phyloP scores from a whole-genome alignment of 2,888 invertebrate species.

The Neria commutata region DNA sequence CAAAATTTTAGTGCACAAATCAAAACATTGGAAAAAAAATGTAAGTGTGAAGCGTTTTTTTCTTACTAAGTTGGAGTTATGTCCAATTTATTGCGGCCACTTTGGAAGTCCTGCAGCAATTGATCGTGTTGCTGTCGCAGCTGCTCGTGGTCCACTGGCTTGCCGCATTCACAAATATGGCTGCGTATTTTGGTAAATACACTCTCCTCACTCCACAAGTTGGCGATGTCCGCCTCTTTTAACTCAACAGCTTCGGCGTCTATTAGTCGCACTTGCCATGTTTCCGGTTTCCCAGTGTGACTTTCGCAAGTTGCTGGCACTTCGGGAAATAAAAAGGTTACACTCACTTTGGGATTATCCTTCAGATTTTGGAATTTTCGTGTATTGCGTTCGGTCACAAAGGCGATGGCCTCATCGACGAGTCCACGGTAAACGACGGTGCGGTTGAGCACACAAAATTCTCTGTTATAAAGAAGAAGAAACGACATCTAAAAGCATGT shows the following conservation, averaged over 20 bases:
- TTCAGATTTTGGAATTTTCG: conserved; percentile 50
- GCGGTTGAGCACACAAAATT: conserved; percentile 54
- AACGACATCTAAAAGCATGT: neutral
- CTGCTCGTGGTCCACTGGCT: conserved; percentile 40
- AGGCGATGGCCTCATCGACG: conserved; percentile 41
- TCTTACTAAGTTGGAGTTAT: conserved; percentile 51
- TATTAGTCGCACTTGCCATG: conserved; percentile 53
- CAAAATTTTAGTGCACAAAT: neutral
- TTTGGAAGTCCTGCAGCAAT: conserved; percentile 36
- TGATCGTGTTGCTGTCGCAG: conserved; percentile 42
- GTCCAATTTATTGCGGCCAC: conserved; percentile 32
- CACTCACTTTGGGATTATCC: conserved; percentile 43
- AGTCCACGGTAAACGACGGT: conserved; percentile 53
- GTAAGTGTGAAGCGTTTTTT: neutral
- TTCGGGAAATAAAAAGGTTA: conserved; percentile 43
- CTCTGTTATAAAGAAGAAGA: conserved; percentile 34
- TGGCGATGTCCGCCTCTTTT: conserved; percentile 34
- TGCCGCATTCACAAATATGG: conserved; percentile 50
- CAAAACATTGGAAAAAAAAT: neutral
- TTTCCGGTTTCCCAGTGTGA: conserved; percentile 11
- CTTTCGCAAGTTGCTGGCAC: conserved; percentile 1
- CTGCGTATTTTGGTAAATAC: conserved; percentile 49
- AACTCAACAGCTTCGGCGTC: conserved; percentile 51
- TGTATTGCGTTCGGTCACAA: conserved; percentile 51
- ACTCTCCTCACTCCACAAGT: conserved; percentile 48